A percentile compares a stretch with the other conserved stretches of the same genome.
Conservation (phyloP, 1,140 invertebrate genomes). For the Globodera rostochiensis region DNA sequence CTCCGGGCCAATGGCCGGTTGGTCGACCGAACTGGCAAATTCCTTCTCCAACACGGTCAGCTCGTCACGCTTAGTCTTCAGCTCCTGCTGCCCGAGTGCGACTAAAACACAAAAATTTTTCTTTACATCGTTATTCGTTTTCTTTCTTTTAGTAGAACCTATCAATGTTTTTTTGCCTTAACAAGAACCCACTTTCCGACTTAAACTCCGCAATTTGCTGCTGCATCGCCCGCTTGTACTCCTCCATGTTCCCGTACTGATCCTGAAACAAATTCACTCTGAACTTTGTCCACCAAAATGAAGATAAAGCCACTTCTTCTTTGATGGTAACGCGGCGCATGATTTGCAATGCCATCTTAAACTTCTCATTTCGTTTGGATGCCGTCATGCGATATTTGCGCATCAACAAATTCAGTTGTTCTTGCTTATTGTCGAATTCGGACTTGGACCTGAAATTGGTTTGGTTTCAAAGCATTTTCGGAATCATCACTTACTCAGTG, state of each 20-base stretch:
- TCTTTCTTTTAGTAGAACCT: too few relatives aligned
- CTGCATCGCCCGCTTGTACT: not conserved
- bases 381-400: not conserved
- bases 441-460: not conserved
- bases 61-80: not conserved
- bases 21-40: not conserved
- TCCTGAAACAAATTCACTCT: not conserved
- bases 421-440: not conserved
- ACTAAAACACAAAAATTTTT: not conserved
- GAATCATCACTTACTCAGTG: not conserved
- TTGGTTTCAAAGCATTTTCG: too few relatives aligned
- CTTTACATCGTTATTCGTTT: too few relatives aligned
- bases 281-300: not conserved
- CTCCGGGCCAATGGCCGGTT: not conserved
- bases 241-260: not conserved
- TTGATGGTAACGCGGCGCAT: not conserved
- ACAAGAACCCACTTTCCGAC: not conserved
- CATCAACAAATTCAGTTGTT: not conserved
- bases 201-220: not conserved
- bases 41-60: not conserved
- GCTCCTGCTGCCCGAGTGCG: not conserved
- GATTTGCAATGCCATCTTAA: not conserved
- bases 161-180: not conserved
- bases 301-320: not conserved
- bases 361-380: not conserved